Conservation (phyloP, 53 echinoderm and acorn worm genomes). For the Holothuria scabra region DNA sequence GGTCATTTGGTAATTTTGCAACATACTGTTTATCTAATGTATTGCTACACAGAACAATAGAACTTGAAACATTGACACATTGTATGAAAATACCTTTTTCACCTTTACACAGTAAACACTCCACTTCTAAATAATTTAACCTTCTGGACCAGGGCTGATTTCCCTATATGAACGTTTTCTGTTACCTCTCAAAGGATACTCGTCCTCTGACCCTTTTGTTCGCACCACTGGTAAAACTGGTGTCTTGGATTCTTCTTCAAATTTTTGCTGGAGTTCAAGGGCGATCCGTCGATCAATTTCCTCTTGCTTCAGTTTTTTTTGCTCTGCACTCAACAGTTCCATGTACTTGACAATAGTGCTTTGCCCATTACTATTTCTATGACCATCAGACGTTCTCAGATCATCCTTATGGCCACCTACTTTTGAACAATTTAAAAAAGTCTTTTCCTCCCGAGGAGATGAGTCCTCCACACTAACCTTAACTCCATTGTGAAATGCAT, state of each 20-base stretch:
- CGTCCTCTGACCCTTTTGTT: constrained; percentile 81
- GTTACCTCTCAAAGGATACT: constrained; percentile 69
- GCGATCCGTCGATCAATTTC: constrained; percentile 83
- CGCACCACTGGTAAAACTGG: constrained; percentile 50
- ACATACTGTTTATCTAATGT: too few relatives aligned
- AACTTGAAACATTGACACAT: too few relatives aligned
- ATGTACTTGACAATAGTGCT: constrained; percentile 85
- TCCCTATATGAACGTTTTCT: constrained; percentile 31
- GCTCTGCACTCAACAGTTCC: constrained; percentile 81
- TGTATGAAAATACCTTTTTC: neutral
- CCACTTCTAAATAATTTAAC: neutral
- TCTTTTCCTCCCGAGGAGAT: too few relatives aligned
- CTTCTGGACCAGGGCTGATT: constrained; percentile 21
- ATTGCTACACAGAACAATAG: too few relatives aligned
- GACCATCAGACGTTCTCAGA: neutral
- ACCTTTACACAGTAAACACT: neutral
- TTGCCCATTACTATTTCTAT: constrained; percentile 46
- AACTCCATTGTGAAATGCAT: neutral
- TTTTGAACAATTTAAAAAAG: neutral
- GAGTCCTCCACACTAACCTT: too few relatives aligned
- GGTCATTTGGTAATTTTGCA: too few relatives aligned
- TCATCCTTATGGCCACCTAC: constrained; percentile 3
- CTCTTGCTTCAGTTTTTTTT: constrained; percentile 78
- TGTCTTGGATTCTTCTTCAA: constrained; percentile 66
- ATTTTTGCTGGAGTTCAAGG: constrained; percentile 77